A percentile compares a stretch with the other conserved stretches of the same genome.
phyloP scores from a whole-genome alignment of 2,888 invertebrate species.

The Eupithecia dodoneata region DNA sequence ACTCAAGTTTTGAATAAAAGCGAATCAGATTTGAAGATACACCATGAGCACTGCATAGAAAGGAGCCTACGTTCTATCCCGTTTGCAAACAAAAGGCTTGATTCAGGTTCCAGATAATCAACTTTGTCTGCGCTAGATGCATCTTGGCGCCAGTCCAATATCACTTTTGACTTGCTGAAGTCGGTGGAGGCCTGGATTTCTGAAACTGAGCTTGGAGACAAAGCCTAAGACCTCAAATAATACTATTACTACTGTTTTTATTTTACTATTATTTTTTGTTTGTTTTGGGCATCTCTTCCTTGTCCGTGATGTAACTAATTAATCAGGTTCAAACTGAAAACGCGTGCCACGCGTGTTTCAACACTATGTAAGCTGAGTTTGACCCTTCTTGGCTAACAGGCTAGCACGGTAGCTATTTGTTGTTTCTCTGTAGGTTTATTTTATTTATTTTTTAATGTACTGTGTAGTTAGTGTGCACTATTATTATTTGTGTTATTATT shows the following conservation, averaged over 20 bases:
- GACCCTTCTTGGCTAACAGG: too few species aligned
- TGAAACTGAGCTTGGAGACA: background rate
- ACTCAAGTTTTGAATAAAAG: background rate
- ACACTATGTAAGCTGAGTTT: too few species aligned
- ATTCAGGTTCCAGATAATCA: conserved; percentile 20
- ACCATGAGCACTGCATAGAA: background rate
- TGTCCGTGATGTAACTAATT: too few species aligned
- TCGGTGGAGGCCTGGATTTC: conserved; percentile 6
- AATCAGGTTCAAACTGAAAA: too few species aligned
- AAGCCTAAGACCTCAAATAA: background rate
- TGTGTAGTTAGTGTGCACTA: too few species aligned
- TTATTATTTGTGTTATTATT: too few species aligned
- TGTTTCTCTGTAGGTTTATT: too few species aligned
- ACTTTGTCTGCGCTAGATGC: conserved; percentile 17
- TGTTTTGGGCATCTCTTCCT: too few species aligned
- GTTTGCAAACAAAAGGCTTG: conserved; percentile 21
- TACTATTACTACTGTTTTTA: background rate
- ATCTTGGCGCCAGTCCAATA: conserved; percentile 30
- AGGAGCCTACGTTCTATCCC: conserved; percentile 9
- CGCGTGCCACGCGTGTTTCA: too few species aligned
- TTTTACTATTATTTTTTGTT: too few species aligned
- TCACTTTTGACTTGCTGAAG: conserved; percentile 15
- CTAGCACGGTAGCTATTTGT: too few species aligned
- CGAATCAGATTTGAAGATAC: background rate
- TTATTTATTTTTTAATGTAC: too few species aligned